Base-by-base conservation (phyloP, 1,140 invertebrate species). In the Doryteuthis pealeii region DNA sequence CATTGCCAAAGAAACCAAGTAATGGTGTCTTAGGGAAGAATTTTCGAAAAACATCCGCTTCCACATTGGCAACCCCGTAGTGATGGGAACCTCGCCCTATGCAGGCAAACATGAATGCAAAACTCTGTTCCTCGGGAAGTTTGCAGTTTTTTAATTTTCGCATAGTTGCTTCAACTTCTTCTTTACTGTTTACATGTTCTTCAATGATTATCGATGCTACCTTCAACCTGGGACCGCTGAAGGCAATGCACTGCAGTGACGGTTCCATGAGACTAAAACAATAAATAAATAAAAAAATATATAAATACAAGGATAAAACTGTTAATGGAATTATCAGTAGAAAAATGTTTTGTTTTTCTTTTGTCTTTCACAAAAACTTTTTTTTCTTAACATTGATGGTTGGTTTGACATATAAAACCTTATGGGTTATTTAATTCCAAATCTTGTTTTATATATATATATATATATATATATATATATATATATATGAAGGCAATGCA, bases 61-160 rank as follows among this genome's bases (percentile, higher is more conserved):
- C 92, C 1, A 91, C 87, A 78, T 91, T 86, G 12, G 81, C 71
- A 22, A 86, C 81, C 0, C 81, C 32, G 67, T 89, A 87, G 77
- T 88, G 83, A 70, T 75, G 75, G 14, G 76, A 33, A 2, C 91
- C 91, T 31, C 91, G 82, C 6, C 88, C 90, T 45, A 87, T 84
- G 79, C 91, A 92, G 0, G 90, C 89, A 84, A 91, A 91, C 90
- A 92, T 91, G 68, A 91, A 89, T 49, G 87, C 91, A 73, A 91
- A 82, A 69, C 85, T 88, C 1, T 85, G 82, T 6, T 86, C 73
- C 66, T 87, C 82, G 18, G 85, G 81, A 33, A 88, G 35, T 43
- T 81, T 79, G 72, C 78, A 79, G 8, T 83, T 77, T 80, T 87
- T 87, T 43, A 89, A 79, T 80, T 82, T 74, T 70, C 79, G 71